phyloP scores from a whole-genome alignment of 2,888 invertebrate species.

The Nomada hirtipes region DNA sequence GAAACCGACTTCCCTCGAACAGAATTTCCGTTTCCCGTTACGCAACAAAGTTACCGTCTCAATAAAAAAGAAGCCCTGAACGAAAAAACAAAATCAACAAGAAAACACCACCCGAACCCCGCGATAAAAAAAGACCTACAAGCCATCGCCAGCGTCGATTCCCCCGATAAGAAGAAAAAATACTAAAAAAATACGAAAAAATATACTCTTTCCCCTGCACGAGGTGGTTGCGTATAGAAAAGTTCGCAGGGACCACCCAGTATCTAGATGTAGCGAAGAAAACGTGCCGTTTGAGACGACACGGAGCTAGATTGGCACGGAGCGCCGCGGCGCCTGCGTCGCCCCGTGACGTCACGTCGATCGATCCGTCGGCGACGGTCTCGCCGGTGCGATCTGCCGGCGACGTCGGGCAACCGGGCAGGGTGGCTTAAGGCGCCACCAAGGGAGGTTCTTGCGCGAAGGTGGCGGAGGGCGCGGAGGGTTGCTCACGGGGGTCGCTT shows the following conservation, averaged over 20 bases:
- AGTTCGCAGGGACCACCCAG: neutral
- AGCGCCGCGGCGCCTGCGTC: constrained; percentile 69
- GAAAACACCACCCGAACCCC: neutral
- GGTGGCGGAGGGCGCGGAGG: constrained; percentile 58
- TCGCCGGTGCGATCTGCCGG: constrained; percentile 80
- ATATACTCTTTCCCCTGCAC: no score
- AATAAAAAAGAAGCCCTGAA: neutral
- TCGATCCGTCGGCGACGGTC: constrained; percentile 74
- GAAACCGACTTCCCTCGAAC: neutral
- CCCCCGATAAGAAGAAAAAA: no score
- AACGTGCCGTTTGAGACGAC: constrained; percentile 30
- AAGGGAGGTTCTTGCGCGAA: constrained; percentile 62
- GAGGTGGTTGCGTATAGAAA: neutral
- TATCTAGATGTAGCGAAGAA: constrained; percentile 21
- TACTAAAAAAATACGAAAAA: neutral
- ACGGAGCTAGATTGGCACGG: constrained; percentile 36
- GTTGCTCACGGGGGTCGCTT: constrained; percentile 64
- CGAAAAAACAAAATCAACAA: neutral
- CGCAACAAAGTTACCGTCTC: neutral
- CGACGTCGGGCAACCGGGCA: constrained; percentile 65
- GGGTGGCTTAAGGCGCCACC: constrained; percentile 73
- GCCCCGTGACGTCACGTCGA: constrained; percentile 74
- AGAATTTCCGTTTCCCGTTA: neutral
- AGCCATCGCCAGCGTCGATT: no score
- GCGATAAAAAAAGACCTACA: no score